Base-by-base conservation (phyloP, 2,113 vertebrate species). In the Hydropotes inermis region DNA sequence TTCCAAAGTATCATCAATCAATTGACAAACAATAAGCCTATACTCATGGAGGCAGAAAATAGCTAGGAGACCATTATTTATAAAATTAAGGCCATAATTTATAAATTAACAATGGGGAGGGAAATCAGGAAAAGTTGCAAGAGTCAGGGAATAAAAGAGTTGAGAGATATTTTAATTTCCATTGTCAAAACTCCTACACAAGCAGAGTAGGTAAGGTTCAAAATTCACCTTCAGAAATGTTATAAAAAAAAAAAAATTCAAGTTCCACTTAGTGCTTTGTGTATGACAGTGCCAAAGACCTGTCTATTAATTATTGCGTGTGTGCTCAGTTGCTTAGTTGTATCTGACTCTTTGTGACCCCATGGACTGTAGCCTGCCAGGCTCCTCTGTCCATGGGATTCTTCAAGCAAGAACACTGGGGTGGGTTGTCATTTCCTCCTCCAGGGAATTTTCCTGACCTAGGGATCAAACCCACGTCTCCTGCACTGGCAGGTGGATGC, bases 221-320 rank as follows among this genome's bases (percentile, higher is more conserved):
- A 97, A 92, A 78, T 82, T 83, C 30, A 91, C 43, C 83, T 93
- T 91, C 50, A 92, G 50, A 87, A 92, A 89, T 95, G 30, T 87
- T 91, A 96, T n/a, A 85, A 76, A 52, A 81, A 96, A 94, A 96
- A 58, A 60, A 95, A 76, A 28, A 61, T 17, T 83, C 25, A 91
- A 89, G 74, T 39, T 17, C 23, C 16, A 84, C 7, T 1, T 57
- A 43, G 21, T 52, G 21, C 12, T 55, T 81, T 93, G 55, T 50
- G 6, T 30, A 85, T 47, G 19, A 76, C 79, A 76, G 47, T 55
- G 76, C 52, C 67, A 82, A 94, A 85, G 5, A 60, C 36, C 25
- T 94, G 6, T 88, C 33, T 79, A 5, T 74, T 25, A 23, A 23
- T 12, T 74, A 74, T 1, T 6, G 10, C 5, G 0, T 25, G 21